Conservation (phyloP, 1,140 invertebrate species). For the Diabrotica undecimpunctata region DNA sequence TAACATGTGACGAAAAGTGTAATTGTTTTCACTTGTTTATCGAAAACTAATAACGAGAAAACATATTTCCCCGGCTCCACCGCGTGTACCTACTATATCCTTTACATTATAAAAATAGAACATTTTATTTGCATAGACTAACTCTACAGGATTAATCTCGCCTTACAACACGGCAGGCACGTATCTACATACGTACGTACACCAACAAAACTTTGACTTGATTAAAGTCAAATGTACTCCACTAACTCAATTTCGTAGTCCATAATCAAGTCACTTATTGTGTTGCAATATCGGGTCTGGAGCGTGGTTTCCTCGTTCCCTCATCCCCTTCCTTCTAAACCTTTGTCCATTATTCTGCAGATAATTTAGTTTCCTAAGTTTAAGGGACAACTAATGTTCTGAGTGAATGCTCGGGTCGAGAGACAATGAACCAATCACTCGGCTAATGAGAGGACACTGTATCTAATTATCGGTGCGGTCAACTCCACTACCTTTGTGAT, state of each 20-base stretch:
- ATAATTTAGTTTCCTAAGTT: constrained; percentile 37
- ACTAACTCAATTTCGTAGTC: constrained; percentile 13
- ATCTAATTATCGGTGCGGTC: constrained; percentile 50
- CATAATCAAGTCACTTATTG: constrained; percentile 36
- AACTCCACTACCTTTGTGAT: constrained; percentile 23
- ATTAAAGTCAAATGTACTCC: constrained; percentile 13
- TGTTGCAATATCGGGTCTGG: constrained; percentile 16
- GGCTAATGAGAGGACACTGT: constrained; percentile 50
- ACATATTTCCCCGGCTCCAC: too few species aligned
- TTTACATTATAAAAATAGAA: too few species aligned
- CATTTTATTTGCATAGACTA: too few species aligned
- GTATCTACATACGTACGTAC: background rate
- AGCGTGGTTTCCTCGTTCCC: constrained; percentile 23
- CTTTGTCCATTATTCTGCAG: constrained; percentile 43
- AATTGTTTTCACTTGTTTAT: too few species aligned
- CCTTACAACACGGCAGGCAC: background rate
- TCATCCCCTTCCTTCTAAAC: constrained; percentile 20
- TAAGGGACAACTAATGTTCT: constrained; percentile 18
- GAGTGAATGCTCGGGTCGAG: constrained; percentile 25
- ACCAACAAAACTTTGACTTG: constrained; percentile 6
- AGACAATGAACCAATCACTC: constrained; percentile 50
- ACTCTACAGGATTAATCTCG: background rate
- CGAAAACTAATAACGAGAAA: too few species aligned
- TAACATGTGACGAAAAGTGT: too few species aligned
- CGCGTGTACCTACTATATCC: too few species aligned